These are phyloP conservation scores for Standfussiana lucernea DNA, from an alignment of 2,888 invertebrate species.

Conservation along the genomic window DNA sequence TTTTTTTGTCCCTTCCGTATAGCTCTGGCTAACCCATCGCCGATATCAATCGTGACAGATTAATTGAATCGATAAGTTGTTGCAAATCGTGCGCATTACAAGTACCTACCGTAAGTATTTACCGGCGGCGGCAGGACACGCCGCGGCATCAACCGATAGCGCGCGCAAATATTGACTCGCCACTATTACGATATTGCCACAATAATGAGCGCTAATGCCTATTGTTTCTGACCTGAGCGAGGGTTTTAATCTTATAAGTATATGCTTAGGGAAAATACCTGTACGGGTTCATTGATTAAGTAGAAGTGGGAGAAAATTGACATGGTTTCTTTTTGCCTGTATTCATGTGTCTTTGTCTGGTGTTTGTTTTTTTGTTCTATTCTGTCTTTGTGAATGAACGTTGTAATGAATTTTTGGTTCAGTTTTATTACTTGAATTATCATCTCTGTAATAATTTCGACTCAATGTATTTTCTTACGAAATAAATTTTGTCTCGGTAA, in stretches of 20 bases:
- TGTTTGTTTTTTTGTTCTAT: too few species aligned
- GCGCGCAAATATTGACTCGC: slow-evolving; percentile 64
- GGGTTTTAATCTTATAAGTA: slow-evolving; percentile 45
- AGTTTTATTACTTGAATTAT: too few species aligned
- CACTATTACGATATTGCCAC: slow-evolving; percentile 35
- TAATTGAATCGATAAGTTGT: slow-evolving; percentile 7
- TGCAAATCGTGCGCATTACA: slow-evolving; percentile 14
- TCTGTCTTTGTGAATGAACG: too few species aligned
- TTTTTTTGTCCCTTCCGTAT: too few species aligned
- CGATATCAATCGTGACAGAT: slow-evolving; percentile 13
- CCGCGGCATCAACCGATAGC: slow-evolving; percentile 65
- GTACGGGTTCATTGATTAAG: too few species aligned
- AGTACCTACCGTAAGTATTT: slow-evolving; percentile 33
- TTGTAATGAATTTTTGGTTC: too few species aligned
- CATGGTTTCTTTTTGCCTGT: too few species aligned
- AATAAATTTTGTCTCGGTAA: not conserved
- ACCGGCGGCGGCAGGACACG: not conserved
- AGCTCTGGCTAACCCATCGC: not conserved
- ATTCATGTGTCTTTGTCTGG: too few species aligned
- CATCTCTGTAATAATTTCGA: too few species aligned
- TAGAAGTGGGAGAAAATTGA: too few species aligned
- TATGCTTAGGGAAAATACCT: slow-evolving; percentile 32
- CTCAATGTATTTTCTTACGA: too few species aligned
- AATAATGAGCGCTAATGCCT: slow-evolving; percentile 41
- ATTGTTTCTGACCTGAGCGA: slow-evolving; percentile 41